Evolutionary conservation across 2,113 vertebrate genomes (phyloP), one percentile per base, ranked within the genome.

Genomic region (Cynocephalus volans): DNA sequence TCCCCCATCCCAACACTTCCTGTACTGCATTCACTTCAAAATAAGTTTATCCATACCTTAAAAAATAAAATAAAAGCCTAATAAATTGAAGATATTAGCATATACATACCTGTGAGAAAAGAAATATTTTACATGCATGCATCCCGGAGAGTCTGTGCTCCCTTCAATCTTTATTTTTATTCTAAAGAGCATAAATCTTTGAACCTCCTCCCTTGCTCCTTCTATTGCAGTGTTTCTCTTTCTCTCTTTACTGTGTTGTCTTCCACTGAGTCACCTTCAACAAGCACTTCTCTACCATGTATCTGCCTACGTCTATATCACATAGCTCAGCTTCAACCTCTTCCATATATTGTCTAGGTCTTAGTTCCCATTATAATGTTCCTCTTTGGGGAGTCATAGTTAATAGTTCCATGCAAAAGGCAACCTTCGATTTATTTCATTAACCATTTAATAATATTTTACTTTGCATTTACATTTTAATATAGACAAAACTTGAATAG

Each of bases 401-500:
- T 82, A 79, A 60, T n/a, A 54, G 9, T 54, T 60, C 28, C 50
- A 62, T 52, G 45, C 41, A 94, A 92, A 92, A 60, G 5, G 8
- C 41, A 77, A 52, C n/a, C 28, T 50, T 64, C 26, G 73, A 52
- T 1, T 54, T 33, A 86, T 52, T 45, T 62, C 36, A 80, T 77
- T 94, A 90, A 17, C 65, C 41, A 67, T 52, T 94, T 81, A 41
- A 62, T 90, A 48, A 23, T 84, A 56, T 31, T 81, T 67, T 52
- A 72, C 23, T 14, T 91, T 95, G 33, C 86, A 70, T 85, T 48
- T 83, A 75, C 33, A 91, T 88, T 56, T 94, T 75, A 41, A 12
- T 65, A 85, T 12, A 72, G 36, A 65, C 31, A 62, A 94, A 94
- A 81, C 56, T 75, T 90, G 67, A 69, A 76, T 28, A 65, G 26